Conservation (phyloP, 2,888 invertebrate genomes). For the Stictocephala bisonia region DNA sequence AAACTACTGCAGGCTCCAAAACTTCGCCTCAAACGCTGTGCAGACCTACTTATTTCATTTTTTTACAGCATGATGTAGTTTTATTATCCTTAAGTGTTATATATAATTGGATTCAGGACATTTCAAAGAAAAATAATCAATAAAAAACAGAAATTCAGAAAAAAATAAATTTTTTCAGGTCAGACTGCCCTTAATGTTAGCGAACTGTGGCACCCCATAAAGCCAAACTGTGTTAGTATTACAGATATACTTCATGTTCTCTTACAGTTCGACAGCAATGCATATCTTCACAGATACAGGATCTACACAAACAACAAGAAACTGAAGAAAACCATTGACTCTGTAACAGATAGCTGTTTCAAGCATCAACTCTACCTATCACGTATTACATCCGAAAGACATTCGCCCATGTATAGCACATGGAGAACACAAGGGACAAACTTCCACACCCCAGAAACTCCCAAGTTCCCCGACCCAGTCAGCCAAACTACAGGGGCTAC, state of each 20-base stretch:
- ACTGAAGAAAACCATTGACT: slow-evolving; percentile 4
- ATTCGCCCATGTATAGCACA: background rate
- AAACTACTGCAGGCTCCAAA: too few species aligned
- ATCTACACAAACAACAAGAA: slow-evolving; percentile 3
- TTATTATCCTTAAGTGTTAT: too few species aligned
- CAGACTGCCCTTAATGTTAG: background rate
- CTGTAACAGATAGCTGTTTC: background rate
- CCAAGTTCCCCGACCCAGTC: background rate
- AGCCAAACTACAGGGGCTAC: background rate
- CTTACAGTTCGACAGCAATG: background rate
- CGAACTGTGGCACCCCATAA: background rate
- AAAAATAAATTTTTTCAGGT: too few species aligned
- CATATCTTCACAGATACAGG: slow-evolving; percentile 2
- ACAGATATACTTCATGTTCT: background rate
- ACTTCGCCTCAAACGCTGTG: too few species aligned
- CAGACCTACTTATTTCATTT: too few species aligned
- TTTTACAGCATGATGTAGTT: too few species aligned
- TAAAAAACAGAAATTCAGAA: too few species aligned
- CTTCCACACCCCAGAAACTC: background rate
- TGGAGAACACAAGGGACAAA: background rate
- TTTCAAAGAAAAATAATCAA: too few species aligned
- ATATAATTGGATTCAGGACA: too few species aligned
- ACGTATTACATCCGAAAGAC: background rate
- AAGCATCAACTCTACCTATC: background rate
- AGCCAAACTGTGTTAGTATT: background rate